phyloP scores from a whole-genome alignment of 2,113 vertebrate species.

The Mugil cephalus region DNA sequence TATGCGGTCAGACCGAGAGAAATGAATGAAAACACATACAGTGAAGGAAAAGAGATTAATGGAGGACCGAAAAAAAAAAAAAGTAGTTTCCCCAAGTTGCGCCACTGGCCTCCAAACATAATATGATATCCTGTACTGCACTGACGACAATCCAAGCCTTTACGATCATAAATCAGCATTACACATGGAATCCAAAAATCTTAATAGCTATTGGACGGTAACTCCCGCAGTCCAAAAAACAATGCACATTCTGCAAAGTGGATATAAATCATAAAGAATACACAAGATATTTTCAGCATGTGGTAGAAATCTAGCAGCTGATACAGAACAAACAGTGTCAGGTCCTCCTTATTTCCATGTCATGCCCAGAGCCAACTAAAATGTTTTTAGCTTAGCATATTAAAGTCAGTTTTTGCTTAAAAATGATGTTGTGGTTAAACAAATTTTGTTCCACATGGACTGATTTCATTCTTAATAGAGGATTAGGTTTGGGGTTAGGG shows the following conservation, averaged over 20 bases:
- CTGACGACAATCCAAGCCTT: background rate
- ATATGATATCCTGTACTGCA: background rate
- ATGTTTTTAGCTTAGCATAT: no score
- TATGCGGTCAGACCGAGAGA: conserved; percentile 24
- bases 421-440: no score
- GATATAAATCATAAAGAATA: background rate
- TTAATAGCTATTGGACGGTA: background rate
- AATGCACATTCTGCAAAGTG: background rate
- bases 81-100: background rate
- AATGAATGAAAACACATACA: conserved; percentile 8
- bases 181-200: background rate
- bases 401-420: no score
- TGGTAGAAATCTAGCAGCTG: no score
- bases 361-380: background rate
- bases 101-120: conserved; percentile 6
- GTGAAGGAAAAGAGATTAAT: conserved; percentile 28
- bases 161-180: conserved; percentile 13
- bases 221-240: no score
- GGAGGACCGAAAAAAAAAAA: background rate
- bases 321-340: no score
- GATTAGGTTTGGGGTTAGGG: no score
- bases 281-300: conserved; percentile 1
- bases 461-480: no score
- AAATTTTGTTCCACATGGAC: no score
- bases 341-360: conserved; percentile 31